Conservation (phyloP, 2,797 vertebrate species). For the Sebastiscus albofasciatus region DNA sequence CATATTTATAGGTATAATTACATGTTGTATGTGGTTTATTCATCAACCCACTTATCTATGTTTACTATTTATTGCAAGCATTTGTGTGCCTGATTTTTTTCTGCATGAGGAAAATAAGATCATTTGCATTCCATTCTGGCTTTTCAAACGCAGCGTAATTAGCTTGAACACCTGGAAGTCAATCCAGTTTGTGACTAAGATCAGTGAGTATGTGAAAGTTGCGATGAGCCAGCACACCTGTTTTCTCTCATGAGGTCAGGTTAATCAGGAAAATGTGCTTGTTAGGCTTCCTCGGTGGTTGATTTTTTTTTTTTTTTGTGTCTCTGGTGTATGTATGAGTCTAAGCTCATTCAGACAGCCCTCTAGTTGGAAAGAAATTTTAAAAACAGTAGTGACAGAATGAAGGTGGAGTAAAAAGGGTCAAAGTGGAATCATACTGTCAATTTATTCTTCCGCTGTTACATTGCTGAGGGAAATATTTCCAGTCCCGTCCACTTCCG, state of each 20-base stretch:
- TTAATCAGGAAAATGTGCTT: constrained; percentile 12
- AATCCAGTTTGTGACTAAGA: constrained; percentile 4
- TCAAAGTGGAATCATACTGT: constrained; percentile 32
- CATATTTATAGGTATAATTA: constrained; percentile 18
- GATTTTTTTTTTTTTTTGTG: not conserved
- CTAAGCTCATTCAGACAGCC: not conserved
- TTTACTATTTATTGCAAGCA: constrained; percentile 2
- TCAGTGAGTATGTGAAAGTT: not conserved
- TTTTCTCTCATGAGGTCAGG: constrained; percentile 10
- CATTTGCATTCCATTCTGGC: not conserved
- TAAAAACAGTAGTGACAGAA: constrained; percentile 4
- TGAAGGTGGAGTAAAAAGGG: not conserved
- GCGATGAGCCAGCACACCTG: constrained; percentile 16
- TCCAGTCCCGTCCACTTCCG: constrained; percentile 53
- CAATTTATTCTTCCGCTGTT: constrained; percentile 36
- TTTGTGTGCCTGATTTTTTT: not conserved
- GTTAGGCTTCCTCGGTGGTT: not conserved
- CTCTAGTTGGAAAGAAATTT: not conserved
- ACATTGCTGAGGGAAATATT: constrained; percentile 49
- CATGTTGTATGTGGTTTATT: not conserved
- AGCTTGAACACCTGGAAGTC: constrained; percentile 4
- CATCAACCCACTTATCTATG: not conserved
- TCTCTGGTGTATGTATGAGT: not conserved
- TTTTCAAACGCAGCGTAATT: not conserved
- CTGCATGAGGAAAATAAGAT: not conserved